phyloP scores from a whole-genome alignment of 2,113 vertebrate species.

The Strigops habroptila region DNA sequence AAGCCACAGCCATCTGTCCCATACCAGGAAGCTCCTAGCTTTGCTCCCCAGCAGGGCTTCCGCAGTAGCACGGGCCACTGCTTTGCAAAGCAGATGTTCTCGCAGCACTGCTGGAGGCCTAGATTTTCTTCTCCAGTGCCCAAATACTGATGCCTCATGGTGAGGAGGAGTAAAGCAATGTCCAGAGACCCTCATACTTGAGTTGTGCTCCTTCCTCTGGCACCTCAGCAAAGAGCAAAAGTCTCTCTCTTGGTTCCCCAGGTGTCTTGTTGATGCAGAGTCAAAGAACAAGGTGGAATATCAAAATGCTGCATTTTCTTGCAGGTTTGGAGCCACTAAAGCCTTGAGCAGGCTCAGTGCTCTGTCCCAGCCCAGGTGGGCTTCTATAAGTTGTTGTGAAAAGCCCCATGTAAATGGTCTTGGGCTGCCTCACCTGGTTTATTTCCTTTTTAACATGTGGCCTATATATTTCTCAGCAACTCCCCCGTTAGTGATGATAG shows the following conservation, averaged over 20 bases:
- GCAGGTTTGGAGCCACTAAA: neutral
- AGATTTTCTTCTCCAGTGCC: neutral
- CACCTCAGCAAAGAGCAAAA: neutral
- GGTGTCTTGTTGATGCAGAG: neutral
- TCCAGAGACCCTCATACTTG: neutral
- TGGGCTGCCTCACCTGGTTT: neutral
- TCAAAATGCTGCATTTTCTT: neutral
- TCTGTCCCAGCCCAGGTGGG: neutral
- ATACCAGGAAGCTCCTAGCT: neutral
- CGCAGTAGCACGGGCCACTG: neutral
- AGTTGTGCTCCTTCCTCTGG: neutral
- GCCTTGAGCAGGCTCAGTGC: neutral
- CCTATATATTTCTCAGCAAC: neutral
- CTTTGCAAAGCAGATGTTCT: neutral
- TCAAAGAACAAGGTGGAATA: neutral
- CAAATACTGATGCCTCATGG: neutral
- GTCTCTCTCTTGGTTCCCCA: neutral
- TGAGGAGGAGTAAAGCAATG: neutral
- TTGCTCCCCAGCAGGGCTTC: neutral
- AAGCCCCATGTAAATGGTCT: neutral
- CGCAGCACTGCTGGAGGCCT: neutral
- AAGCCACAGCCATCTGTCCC: rapidly evolving
- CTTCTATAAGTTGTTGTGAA: neutral
- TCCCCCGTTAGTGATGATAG: neutral
- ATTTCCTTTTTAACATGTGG: neutral